phyloP scores from a whole-genome alignment of 2,888 invertebrate genomes.

The Ptychoptera albimana region DNA sequence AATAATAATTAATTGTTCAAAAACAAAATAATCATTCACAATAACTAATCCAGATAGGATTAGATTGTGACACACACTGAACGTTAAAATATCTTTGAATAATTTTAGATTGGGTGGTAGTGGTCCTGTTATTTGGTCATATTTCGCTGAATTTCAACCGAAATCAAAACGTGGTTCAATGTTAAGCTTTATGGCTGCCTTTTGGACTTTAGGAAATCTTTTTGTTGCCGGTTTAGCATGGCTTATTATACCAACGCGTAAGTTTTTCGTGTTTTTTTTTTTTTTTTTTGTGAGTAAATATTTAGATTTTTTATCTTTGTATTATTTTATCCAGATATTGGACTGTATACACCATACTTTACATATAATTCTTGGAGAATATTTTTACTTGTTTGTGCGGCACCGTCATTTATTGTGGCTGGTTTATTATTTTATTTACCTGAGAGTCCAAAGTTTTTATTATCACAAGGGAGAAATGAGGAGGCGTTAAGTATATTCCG shows the following conservation, averaged over 20 bases:
- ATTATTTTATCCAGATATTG: slow-evolving; percentile 49
- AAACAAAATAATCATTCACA: no score
- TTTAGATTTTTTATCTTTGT: slow-evolving; percentile 3
- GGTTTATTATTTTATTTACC: slow-evolving; percentile 67
- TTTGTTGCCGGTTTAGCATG: slow-evolving; percentile 76
- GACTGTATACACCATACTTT: slow-evolving; percentile 48
- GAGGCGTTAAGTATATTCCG: slow-evolving; percentile 69
- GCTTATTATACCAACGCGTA: slow-evolving; percentile 52
- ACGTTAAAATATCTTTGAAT: no score
- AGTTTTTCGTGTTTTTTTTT: slow-evolving; percentile 11
- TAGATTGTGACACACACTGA: no score
- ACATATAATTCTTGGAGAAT: slow-evolving; percentile 86
- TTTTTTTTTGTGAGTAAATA: background rate
- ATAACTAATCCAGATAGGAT: no score
- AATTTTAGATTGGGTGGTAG: slow-evolving; percentile 60
- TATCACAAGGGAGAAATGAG: slow-evolving; percentile 61
- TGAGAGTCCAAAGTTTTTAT: slow-evolving; percentile 80
- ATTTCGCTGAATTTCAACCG: slow-evolving; percentile 89
- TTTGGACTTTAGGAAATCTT: slow-evolving; percentile 87
- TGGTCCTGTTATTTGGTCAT: slow-evolving; percentile 89
- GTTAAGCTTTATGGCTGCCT: slow-evolving; percentile 87
- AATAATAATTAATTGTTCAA: no score
- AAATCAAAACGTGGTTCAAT: slow-evolving; percentile 79
- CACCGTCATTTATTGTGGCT: slow-evolving; percentile 78
- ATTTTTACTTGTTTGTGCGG: slow-evolving; percentile 72